These are phyloP conservation scores for Chirona hameri DNA, from an alignment of 2,888 invertebrate species.

Conservation along the genomic window DNA sequence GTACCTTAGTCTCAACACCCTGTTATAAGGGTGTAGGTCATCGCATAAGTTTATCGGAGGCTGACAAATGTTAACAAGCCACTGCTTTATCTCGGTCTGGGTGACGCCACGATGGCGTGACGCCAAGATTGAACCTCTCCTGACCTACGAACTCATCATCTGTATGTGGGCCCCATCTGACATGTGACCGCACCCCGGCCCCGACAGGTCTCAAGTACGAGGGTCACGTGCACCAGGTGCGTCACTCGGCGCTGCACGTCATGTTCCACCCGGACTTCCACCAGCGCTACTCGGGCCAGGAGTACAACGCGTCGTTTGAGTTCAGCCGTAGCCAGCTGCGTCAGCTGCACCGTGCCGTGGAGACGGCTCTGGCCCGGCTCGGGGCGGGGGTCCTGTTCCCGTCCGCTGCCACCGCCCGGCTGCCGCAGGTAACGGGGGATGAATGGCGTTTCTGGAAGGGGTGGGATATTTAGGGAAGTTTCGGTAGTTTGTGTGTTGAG, in stretches of 20 bases:
- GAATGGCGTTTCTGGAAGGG: too few relatives aligned
- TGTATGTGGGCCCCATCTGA: background rate
- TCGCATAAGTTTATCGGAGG: too few relatives aligned
- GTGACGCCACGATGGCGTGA: too few relatives aligned
- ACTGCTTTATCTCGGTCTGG: too few relatives aligned
- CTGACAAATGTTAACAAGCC: too few relatives aligned
- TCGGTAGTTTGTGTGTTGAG: too few relatives aligned
- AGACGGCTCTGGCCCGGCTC: constrained; percentile 58
- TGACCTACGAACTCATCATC: too few relatives aligned
- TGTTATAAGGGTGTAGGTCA: too few relatives aligned
- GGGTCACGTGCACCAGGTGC: constrained; percentile 39
- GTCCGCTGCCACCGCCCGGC: constrained; percentile 37
- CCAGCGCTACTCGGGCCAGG: constrained; percentile 66
- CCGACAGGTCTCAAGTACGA: constrained; percentile 35
- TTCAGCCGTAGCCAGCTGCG: constrained; percentile 60
- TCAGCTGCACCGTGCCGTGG: constrained; percentile 70
- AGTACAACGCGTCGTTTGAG: constrained; percentile 70
- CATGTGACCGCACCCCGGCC: background rate
- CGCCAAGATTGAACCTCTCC: too few relatives aligned
- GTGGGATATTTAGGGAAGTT: too few relatives aligned
- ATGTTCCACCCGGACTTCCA: constrained; percentile 77
- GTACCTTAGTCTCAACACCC: too few relatives aligned
- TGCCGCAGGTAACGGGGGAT: constrained; percentile 33
- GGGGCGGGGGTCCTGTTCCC: constrained; percentile 71
- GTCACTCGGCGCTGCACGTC: constrained; percentile 55